Base-by-base conservation (phyloP, 2,888 invertebrate species). In the Andrena hattorfiana region DNA sequence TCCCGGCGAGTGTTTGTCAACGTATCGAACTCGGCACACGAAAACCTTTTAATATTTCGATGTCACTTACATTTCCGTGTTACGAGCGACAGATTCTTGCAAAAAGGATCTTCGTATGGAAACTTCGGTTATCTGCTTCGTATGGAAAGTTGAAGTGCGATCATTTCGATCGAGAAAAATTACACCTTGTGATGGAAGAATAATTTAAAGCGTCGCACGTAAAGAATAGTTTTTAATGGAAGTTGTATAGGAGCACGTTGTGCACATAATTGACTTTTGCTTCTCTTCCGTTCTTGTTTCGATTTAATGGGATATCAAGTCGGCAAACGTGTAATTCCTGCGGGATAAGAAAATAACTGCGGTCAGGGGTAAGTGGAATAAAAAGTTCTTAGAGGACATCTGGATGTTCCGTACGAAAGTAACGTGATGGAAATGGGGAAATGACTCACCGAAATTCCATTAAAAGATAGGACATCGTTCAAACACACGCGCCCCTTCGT, bases 301-400 rank as follows among this genome's bases (percentile, higher is more conserved):
- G n/a, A 70, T 60, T 26, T 60, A 42, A 70, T 70, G 2, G n/a
- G 26, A 42, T 28, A 35, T 70, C 59, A 59, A 26, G 13, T 20
- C n/a, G 2, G 26, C 7, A 13, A 3, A n/a, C 23, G 10, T 2
- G 42, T 26, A 42, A 69, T n/a, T 32, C 13, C 42, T 42, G 10
- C 6, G 59, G 35, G 26, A 59, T 13, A 42, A 26, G 56, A 13
- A 26, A 59, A 42, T 42, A 13, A 20, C 10, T 66, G 28, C 26
- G 5, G 10, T 30, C 16, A n/a, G 20, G 16, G 10, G n/a, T 10
- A 51, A 59, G 28, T 16, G 28, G 16, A 59, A 59, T 59, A 63
- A 63, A 20, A 26, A 6, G 13, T 2, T 6, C 30, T 10, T n/a
- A 32, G 8, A 20, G 8, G 2, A 42, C 49, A 51, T 42, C 42